These are phyloP conservation scores for Murina feae DNA, from an alignment of 2,113 vertebrate genomes.

Conservation along the genomic window DNA sequence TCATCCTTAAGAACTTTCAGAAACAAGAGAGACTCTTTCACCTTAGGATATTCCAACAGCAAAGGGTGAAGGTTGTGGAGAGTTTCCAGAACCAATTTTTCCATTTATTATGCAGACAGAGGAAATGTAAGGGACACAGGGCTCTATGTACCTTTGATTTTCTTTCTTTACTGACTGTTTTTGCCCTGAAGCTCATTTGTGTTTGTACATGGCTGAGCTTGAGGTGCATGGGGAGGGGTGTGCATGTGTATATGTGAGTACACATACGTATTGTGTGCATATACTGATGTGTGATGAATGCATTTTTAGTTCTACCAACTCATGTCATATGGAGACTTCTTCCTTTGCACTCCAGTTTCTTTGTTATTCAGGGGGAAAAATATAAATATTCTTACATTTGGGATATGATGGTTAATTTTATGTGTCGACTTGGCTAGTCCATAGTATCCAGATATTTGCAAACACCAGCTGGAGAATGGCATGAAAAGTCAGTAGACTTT, in stretches of 20 bases:
- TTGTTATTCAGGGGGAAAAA: not conserved
- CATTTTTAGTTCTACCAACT: not conserved
- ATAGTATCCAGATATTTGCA: not conserved
- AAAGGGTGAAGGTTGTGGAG: conserved; percentile 21
- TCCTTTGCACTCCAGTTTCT: not conserved
- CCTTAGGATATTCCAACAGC: conserved; percentile 41
- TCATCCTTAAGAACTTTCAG: conserved; percentile 30
- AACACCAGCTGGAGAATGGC: not conserved
- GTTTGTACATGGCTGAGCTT: not conserved
- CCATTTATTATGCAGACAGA: conserved; percentile 17
- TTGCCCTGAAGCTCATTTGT: not conserved
- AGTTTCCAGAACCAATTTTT: conserved; percentile 26
- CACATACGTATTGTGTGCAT: fast-evolving
- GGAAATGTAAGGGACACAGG: not conserved
- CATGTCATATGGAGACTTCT: not conserved
- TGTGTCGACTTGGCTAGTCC: not conserved
- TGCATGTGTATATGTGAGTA: fast-evolving
- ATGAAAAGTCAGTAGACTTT: not conserved
- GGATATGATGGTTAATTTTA: not conserved
- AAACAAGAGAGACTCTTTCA: conserved; percentile 17
- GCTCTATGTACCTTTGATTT: not conserved
- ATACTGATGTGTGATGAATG: not conserved
- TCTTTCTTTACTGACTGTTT: not conserved
- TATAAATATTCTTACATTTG: not conserved
- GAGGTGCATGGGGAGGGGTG: too few species aligned